Base-by-base conservation (phyloP, 2,797 vertebrate species). In the Eulemur mongoz region DNA sequence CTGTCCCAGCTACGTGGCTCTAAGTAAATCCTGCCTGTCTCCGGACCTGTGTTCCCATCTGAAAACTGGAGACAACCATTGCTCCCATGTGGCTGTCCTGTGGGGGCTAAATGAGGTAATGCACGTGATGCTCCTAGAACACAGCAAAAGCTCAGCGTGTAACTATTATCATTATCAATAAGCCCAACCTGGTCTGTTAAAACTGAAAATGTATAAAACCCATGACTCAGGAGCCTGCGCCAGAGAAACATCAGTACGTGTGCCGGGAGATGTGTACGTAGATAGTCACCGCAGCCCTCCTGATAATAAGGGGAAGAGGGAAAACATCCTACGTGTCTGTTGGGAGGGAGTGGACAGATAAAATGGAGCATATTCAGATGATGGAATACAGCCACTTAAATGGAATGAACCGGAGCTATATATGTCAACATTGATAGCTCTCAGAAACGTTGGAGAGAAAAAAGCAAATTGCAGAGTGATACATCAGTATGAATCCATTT, bases 401-500 rank as follows among this genome's bases (percentile, higher is more conserved):
- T 10, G 79, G 76, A 80, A 76, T 52, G 79, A 86, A 76, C 93
- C 22, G 1, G 45, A 59, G 78, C 63, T 91, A 82, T 79, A 72
- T 85, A 88, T 52, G 91, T 86, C 91, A 95, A 73, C 89, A 27
- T 0, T 4, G 84, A 96, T 54, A 79, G 94, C 88, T 96, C 94
- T 94, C 94, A 89, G 72, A 96, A 95, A 91, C 96, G 86, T 67
- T 63, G 82, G 85, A 89, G 75, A 95, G 65, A 65, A 83, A 86
- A 93, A 89, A 83, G 93, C 95, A 95, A 91, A 95, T 69, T 92
- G 69, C 91, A 13, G 27, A 48, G 63, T 48, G 63, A 90, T 85
- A 52, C 75, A 87, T 88, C 92, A 76, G 94, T 40, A 89, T 75
- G 86, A 86, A 92, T 93, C 96, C 95, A 95, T 94, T 97, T 95